phyloP scores from a whole-genome alignment of 2,113 vertebrate species.

The Daphoenositta chrysoptera region DNA sequence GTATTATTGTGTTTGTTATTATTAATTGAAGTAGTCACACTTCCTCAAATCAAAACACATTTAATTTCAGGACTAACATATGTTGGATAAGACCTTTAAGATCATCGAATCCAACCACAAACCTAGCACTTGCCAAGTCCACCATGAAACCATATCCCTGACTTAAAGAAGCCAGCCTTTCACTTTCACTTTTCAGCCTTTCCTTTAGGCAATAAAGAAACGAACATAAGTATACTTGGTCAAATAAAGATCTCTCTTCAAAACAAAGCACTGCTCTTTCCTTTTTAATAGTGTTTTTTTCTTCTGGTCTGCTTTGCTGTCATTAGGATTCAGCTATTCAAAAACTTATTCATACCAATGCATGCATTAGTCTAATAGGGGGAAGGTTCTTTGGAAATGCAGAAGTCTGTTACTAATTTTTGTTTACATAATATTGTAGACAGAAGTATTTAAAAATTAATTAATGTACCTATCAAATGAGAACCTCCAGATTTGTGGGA shows the following conservation, averaged over 20 bases:
- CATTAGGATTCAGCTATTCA: background rate
- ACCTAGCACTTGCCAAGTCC: background rate
- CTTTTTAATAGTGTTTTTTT: background rate
- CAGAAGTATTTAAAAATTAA: background rate
- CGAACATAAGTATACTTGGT: background rate
- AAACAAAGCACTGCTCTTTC: background rate
- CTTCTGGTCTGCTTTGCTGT: background rate
- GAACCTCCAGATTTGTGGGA: background rate
- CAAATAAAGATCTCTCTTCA: background rate
- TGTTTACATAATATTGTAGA: background rate
- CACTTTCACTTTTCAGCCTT: no score
- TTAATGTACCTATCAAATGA: background rate
- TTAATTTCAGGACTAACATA: background rate
- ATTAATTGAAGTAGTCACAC: background rate
- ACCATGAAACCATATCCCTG: background rate
- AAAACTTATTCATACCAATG: background rate
- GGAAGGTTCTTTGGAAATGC: background rate
- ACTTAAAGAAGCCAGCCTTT: background rate
- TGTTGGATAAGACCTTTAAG: background rate
- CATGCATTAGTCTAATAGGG: background rate
- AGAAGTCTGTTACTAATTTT: background rate
- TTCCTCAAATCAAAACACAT: background rate
- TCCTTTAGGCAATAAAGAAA: background rate
- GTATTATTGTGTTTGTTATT: no score
- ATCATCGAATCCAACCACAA: background rate